Conservation (phyloP, 2,888 invertebrate genomes). For the Thecocarcelia acutangulata region DNA sequence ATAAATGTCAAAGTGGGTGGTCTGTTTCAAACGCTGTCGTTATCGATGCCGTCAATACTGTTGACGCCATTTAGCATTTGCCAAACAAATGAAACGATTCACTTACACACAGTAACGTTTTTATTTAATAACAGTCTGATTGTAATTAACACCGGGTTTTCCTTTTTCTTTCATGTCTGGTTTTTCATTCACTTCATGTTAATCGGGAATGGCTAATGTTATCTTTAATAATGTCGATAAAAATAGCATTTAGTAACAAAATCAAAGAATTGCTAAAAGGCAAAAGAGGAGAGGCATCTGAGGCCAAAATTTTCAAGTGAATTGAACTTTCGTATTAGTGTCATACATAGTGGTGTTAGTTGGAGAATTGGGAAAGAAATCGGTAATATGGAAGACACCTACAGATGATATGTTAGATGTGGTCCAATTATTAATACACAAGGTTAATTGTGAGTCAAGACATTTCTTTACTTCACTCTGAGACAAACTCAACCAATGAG, state of each 20-base stretch:
- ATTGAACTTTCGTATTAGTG: too few species aligned
- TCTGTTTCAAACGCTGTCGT: conserved; percentile 64
- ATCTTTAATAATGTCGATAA: neutral
- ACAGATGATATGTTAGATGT: too few species aligned
- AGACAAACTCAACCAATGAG: too few species aligned
- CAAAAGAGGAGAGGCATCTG: too few species aligned
- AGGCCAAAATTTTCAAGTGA: too few species aligned
- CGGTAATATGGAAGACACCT: too few species aligned
- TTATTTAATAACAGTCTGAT: conserved; percentile 35
- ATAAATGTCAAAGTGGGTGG: conserved; percentile 69
- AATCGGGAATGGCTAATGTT: neutral
- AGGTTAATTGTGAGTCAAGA: too few species aligned
- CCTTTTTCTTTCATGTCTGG: neutral
- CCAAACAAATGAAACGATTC: conserved; percentile 3
- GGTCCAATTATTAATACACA: too few species aligned
- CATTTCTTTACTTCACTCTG: too few species aligned
- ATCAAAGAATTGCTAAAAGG: too few species aligned
- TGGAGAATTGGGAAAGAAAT: too few species aligned
- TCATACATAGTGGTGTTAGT: too few species aligned
- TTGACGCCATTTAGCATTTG: conserved; percentile 72
- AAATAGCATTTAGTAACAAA: neutral
- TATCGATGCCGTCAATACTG: conserved; percentile 61
- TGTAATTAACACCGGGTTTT: conserved; percentile 34
- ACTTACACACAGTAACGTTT: neutral
- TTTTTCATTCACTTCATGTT: neutral